Evolutionary conservation across 1,140 invertebrate genomes (phyloP).

Genomic region (Reticulitermes speratus): DNA sequence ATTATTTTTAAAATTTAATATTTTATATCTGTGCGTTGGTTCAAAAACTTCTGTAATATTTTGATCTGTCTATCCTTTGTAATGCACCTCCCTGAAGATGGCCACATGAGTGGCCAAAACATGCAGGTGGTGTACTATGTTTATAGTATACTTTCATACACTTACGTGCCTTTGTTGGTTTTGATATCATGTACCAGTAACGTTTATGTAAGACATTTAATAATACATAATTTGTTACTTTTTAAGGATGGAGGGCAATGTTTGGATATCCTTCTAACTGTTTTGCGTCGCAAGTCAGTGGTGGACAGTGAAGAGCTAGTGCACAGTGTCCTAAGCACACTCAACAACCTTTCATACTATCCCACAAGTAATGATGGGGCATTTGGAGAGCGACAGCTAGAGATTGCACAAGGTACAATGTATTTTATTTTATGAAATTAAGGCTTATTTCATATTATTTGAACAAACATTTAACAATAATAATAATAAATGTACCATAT

Average conservation of each 20-base stretch:
- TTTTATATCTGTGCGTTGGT: no score
- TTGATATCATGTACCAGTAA: no score
- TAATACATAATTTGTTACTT: neutral
- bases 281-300: constrained; percentile 52
- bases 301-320: constrained; percentile 63
- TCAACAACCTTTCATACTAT: constrained; percentile 70
- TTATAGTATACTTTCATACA: no score
- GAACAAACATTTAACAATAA: neutral
- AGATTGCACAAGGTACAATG: constrained; percentile 45
- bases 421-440: constrained; percentile 33
- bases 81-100: no score
- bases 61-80: no score
- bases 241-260: constrained; percentile 36
- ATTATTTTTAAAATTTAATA: no score
- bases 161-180: no score
- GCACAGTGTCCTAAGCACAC: constrained; percentile 60
- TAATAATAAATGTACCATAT: neutral
- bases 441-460: neutral
- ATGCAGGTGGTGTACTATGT: no score
- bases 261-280: constrained; percentile 54
- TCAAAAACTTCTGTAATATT: no score
- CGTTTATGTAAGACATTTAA: no score
- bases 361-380: constrained; percentile 43
- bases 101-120: no score
- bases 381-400: constrained; percentile 41